Conservation (phyloP, 2,113 vertebrate genomes). For the Sinosuthora webbiana region DNA sequence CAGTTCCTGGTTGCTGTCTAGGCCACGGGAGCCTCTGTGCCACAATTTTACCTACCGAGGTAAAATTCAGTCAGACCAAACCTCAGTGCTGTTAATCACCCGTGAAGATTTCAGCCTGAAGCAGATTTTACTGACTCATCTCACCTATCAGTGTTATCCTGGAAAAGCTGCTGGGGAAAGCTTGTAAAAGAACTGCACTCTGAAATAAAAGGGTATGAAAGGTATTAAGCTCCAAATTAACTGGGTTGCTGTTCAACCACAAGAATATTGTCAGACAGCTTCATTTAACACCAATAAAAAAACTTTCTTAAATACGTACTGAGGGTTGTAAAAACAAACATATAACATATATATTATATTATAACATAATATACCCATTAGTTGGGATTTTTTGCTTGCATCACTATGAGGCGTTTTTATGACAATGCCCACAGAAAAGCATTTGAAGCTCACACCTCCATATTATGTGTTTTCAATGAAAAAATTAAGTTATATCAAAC, state of each 20-base stretch:
- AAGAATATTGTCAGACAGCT: neutral
- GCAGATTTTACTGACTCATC: neutral
- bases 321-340: neutral
- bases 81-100: rapidly evolving
- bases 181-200: neutral
- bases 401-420: neutral
- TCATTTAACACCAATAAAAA: neutral
- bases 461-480: neutral
- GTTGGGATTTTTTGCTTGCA: neutral
- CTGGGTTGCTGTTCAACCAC: neutral
- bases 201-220: neutral
- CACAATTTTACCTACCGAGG: neutral
- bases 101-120: neutral
- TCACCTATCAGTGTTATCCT: neutral
- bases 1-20: neutral
- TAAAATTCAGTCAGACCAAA: neutral
- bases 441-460: neutral
- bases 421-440: neutral
- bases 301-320: neutral
- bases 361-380: neutral
- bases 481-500: neutral
- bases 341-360: no score
- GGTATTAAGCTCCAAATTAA: neutral
- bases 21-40: neutral
- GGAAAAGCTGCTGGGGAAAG: neutral